A percentile compares a stretch with the other conserved stretches of the same genome.
Evolutionary conservation across 1,140 invertebrate genomes (phyloP).

Genomic region (Rhyzopertha dominica): DNA sequence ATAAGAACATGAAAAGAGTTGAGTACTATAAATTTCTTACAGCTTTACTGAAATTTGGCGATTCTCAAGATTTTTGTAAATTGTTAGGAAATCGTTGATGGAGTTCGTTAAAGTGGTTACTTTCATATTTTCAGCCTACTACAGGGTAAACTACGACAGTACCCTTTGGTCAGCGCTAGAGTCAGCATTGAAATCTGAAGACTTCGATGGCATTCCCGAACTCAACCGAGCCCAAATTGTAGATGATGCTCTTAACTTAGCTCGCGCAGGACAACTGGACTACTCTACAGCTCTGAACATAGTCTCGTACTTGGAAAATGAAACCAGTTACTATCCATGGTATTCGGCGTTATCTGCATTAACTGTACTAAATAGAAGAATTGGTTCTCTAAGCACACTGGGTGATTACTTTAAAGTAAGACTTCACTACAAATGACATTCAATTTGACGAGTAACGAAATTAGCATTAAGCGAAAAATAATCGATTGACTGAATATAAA

Average conservation of each 20-base stretch:
- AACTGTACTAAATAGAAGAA: too few relatives aligned
- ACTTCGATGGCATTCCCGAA: constrained; percentile 55
- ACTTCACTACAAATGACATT: too few relatives aligned
- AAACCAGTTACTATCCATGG: constrained; percentile 63
- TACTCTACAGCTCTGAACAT: constrained; percentile 53
- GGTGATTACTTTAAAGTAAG: too few relatives aligned
- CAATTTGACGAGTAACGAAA: too few relatives aligned
- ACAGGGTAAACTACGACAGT: constrained; percentile 73
- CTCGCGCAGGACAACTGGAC: constrained; percentile 45
- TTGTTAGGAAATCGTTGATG: not conserved
- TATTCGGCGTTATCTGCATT: constrained; percentile 53
- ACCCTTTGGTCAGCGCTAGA: constrained; percentile 60
- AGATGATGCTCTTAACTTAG: constrained; percentile 68
- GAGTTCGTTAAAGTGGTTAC: not conserved
- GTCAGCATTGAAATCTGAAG: constrained; percentile 46
- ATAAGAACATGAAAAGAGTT: too few relatives aligned
- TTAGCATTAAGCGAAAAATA: too few relatives aligned
- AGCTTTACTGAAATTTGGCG: too few relatives aligned
- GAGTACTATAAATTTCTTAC: too few relatives aligned
- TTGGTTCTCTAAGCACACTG: too few relatives aligned
- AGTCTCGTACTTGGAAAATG: constrained; percentile 54
- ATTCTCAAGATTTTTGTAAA: too few relatives aligned
- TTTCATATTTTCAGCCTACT: constrained; percentile 60
- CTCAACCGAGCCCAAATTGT: constrained; percentile 75
- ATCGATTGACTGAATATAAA: too few relatives aligned